These are phyloP conservation scores for Rhinella marina DNA, from an alignment of 2,797 vertebrate species.

Conservation along the genomic window DNA sequence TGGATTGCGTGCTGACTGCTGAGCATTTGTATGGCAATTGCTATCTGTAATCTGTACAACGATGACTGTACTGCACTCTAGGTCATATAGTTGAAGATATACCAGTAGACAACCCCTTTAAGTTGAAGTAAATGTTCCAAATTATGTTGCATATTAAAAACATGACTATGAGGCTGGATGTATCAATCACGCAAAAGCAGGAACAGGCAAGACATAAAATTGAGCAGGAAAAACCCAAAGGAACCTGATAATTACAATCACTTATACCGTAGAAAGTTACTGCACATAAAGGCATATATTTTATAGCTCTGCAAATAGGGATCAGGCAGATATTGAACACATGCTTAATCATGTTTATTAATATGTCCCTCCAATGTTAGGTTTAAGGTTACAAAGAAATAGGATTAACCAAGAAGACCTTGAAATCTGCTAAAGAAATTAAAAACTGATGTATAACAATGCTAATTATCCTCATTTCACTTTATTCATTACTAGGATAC, in stretches of 20 bases:
- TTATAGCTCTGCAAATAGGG: neutral
- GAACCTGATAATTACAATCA: neutral
- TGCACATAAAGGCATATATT: neutral
- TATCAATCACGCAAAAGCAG: too few species aligned
- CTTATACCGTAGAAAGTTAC: neutral
- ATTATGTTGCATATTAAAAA: too few species aligned
- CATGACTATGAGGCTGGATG: too few species aligned
- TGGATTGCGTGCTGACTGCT: too few species aligned
- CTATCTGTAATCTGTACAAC: too few species aligned
- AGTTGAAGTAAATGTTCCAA: too few species aligned
- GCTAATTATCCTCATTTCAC: neutral
- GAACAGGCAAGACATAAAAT: neutral
- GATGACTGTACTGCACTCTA: too few species aligned
- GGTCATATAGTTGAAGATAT: too few species aligned
- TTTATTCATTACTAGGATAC: slow-evolving; percentile 6
- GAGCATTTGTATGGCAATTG: too few species aligned
- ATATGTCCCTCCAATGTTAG: neutral
- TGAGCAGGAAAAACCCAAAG: neutral
- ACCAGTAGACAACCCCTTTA: too few species aligned
- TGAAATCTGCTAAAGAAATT: neutral
- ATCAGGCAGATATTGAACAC: neutral
- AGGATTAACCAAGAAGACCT: neutral
- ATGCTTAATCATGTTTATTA: neutral
- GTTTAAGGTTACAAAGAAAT: neutral
- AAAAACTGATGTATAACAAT: neutral